Conservation (phyloP, 2,113 vertebrate genomes). For the Furnarius figulus region DNA sequence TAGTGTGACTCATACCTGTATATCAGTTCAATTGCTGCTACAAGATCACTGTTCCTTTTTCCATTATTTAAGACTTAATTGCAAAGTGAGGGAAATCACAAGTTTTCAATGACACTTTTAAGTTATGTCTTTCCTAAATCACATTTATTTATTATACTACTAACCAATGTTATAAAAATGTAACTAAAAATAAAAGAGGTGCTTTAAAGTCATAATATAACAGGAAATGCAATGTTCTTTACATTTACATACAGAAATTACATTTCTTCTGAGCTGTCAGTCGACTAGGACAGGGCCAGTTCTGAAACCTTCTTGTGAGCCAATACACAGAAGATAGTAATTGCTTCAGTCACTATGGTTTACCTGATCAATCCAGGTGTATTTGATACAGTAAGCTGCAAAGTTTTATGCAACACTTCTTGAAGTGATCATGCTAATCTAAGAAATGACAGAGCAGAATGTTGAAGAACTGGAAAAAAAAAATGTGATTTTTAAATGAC, state of each 20-base stretch:
- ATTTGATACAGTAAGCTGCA: background rate
- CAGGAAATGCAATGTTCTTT: background rate
- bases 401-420: background rate
- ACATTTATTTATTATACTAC: constrained; percentile 22
- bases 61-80: constrained; percentile 35
- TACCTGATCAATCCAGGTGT: background rate
- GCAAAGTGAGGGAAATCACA: constrained; percentile 32
- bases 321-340: background rate
- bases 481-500: rapidly evolving
- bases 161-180: constrained; percentile 29
- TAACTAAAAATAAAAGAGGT: background rate
- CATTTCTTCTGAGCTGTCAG: background rate
- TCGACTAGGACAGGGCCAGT: background rate
- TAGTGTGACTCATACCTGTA: background rate
- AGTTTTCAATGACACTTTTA: constrained; percentile 37
- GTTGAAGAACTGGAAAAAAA: background rate
- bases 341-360: background rate
- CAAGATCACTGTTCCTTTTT: background rate
- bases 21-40: constrained; percentile 14
- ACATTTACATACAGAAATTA: too few species aligned
- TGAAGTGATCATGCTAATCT: background rate
- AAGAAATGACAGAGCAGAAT: background rate
- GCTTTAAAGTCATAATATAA: constrained; percentile 17
- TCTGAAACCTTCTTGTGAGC: background rate
- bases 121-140: constrained; percentile 33